phyloP scores from a whole-genome alignment of 2,797 vertebrate species.

The Psittacula derbiana region DNA sequence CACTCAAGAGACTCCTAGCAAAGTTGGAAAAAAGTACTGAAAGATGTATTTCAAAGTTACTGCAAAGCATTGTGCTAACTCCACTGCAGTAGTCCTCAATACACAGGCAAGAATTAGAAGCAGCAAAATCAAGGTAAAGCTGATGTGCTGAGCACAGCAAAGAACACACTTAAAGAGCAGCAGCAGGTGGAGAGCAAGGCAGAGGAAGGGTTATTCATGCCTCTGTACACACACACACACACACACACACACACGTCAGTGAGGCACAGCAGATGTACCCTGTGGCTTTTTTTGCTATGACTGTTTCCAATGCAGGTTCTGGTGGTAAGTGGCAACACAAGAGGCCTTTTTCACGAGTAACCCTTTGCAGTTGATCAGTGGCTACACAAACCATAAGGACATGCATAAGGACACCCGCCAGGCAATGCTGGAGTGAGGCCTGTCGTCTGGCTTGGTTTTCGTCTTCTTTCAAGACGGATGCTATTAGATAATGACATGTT shows the following conservation, averaged over 20 bases:
- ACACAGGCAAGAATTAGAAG: neutral
- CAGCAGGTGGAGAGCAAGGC: neutral
- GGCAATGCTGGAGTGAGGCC: neutral
- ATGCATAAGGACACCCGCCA: neutral
- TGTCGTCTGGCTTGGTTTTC: fast-evolving
- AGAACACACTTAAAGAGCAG: neutral
- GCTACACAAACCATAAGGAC: neutral
- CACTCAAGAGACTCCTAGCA: neutral
- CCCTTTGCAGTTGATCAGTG: neutral
- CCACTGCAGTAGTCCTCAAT: neutral
- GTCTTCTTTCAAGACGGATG: neutral
- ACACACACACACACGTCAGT: fast-evolving
- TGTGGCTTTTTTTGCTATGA: neutral
- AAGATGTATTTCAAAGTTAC: neutral
- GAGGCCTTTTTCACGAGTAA: neutral
- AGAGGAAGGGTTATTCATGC: neutral
- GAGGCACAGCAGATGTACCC: neutral
- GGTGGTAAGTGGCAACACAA: neutral
- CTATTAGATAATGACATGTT: neutral
- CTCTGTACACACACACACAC: fast-evolving
- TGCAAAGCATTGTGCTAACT: neutral
- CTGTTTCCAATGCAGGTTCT: neutral
- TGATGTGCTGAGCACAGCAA: neutral
- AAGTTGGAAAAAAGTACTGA: neutral
- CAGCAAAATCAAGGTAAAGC: neutral